These are phyloP conservation scores for Thumatha senex DNA, from an alignment of 2,888 invertebrate genomes.

Conservation along the genomic window DNA sequence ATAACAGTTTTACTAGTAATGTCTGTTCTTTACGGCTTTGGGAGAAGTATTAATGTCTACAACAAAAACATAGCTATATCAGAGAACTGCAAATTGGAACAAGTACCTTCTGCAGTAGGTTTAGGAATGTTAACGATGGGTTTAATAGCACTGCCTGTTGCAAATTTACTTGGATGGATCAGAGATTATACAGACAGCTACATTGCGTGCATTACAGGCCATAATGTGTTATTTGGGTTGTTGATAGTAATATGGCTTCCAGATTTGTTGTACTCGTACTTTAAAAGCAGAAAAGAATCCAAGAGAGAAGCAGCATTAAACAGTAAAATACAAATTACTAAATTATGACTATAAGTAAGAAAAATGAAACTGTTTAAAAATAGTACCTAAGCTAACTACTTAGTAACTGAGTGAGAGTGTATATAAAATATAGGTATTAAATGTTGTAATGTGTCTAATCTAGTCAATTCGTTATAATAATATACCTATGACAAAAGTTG, in stretches of 20 bases:
- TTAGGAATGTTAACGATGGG: constrained; percentile 89
- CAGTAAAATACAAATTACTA: no score
- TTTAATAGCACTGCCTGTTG: constrained; percentile 85
- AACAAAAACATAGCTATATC: constrained; percentile 88
- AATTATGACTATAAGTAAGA: constrained; percentile 1
- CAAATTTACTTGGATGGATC: constrained; percentile 86
- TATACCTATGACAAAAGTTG: no score
- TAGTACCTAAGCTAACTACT: no score
- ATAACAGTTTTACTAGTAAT: constrained; percentile 76
- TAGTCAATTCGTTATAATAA: no score
- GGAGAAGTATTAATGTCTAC: constrained; percentile 89
- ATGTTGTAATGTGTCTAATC: no score
- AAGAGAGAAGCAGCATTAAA: no score
- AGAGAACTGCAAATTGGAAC: constrained; percentile 81
- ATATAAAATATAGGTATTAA: no score
- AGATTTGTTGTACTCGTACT: constrained; percentile 74
- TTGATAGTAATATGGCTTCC: constrained; percentile 84
- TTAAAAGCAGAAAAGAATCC: constrained; percentile 48
- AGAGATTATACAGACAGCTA: constrained; percentile 87
- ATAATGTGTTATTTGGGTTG: constrained; percentile 80
- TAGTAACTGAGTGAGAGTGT: no score
- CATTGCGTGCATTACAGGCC: constrained; percentile 84
- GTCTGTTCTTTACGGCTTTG: constrained; percentile 85
- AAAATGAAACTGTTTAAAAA: no score
- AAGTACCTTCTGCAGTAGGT: constrained; percentile 88